Percentiles rank a stretch among this genome's conserved stretches.
Conservation (phyloP, 2,113 vertebrate genomes). For the Neolamprologus falcicula region DNA sequence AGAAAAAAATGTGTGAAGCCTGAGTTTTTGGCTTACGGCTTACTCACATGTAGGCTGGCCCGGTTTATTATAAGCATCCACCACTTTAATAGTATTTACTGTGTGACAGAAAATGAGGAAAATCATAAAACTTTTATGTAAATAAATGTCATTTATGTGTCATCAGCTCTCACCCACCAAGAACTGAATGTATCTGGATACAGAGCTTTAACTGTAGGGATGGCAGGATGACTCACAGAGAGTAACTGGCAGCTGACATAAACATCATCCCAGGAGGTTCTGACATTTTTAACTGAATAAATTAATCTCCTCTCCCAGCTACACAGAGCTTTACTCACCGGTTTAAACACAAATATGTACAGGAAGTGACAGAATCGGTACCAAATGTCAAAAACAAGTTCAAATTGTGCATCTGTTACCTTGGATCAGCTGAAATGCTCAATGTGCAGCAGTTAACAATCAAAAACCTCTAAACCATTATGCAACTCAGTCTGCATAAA, state of each 20-base stretch:
- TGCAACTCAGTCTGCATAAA: neutral
- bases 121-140: neutral
- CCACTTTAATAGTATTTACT: neutral
- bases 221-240: neutral
- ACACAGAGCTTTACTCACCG: neutral
- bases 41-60: neutral
- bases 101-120: neutral
- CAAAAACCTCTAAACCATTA: neutral
- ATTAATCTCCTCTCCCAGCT: neutral
- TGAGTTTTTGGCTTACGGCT: neutral
- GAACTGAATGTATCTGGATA: neutral
- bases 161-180: neutral
- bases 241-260: neutral
- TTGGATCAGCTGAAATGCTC: neutral
- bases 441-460: neutral
- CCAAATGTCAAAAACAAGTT: neutral
- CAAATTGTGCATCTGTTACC: neutral
- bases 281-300: neutral
- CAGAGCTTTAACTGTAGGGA: neutral
- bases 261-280: neutral
- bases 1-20: neutral
- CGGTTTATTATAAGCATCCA: neutral
- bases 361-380: neutral
- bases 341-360: neutral
- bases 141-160: neutral